These are phyloP conservation scores for Gnathonemus echidnorhynchus DNA, from an alignment of 2,113 vertebrate genomes.

Conservation along the genomic window DNA sequence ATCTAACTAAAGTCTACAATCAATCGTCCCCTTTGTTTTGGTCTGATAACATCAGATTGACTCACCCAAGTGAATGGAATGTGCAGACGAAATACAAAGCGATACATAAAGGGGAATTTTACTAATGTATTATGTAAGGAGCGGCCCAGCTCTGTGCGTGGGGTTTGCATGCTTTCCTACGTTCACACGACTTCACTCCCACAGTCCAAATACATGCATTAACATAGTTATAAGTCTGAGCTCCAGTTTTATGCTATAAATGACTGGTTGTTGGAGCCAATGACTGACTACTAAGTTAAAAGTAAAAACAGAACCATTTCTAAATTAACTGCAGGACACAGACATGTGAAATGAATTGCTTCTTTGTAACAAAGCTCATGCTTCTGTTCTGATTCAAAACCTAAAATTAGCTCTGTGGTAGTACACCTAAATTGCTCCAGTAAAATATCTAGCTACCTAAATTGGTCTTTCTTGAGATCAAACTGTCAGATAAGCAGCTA, in stretches of 20 bases:
- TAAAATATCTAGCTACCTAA: not conserved
- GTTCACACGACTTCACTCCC: not conserved
- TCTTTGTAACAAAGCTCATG: not conserved
- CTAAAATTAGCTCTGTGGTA: not conserved
- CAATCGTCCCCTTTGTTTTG: not conserved
- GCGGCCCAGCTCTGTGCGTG: not conserved
- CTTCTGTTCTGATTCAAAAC: not conserved
- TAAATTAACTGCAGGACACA: not conserved
- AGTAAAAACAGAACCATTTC: not conserved
- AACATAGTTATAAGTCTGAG: not conserved
- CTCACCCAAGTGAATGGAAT: not conserved
- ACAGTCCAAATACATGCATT: not conserved
- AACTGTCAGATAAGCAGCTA: not conserved
- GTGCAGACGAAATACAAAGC: not conserved
- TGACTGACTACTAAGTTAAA: not conserved
- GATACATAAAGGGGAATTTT: not conserved
- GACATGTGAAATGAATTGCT: not conserved
- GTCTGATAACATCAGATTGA: not conserved
- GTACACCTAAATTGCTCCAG: not conserved
- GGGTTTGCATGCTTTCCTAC: not conserved
- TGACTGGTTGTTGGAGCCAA: not conserved
- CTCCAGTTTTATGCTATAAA: not conserved
- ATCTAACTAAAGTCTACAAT: not conserved
- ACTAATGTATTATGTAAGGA: not conserved
- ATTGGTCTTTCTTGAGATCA: not conserved